A percentile compares a stretch with the other conserved stretches of the same genome.
phyloP scores from a whole-genome alignment of 2,797 vertebrate species.

The Bradypodion pumilum region DNA sequence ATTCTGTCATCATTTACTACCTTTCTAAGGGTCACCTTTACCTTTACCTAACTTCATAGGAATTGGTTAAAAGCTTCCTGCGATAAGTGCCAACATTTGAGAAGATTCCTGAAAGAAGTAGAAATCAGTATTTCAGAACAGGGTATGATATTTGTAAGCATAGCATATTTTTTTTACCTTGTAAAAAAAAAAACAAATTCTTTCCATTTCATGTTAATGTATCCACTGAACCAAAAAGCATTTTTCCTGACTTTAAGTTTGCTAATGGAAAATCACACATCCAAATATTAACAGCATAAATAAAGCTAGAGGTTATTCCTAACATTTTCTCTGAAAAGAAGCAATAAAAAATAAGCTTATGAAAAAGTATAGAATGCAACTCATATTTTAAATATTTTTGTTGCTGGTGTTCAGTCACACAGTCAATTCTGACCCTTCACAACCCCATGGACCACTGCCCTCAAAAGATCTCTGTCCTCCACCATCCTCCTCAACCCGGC shows the following conservation, averaged over 20 bases:
- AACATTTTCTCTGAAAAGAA: conserved; percentile 29
- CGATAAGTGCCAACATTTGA: not conserved
- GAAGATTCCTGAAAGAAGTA: not conserved
- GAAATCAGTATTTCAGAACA: not conserved
- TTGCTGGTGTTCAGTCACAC: no score
- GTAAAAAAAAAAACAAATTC: conserved; percentile 26
- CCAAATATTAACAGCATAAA: conserved; percentile 20
- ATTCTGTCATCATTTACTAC: not conserved
- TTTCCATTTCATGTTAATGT: conserved; percentile 11
- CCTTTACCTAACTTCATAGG: no score
- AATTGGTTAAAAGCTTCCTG: not conserved
- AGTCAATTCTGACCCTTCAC: no score
- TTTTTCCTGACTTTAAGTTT: conserved; percentile 37
- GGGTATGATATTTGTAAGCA: not conserved
- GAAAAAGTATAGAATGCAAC: conserved; percentile 20
- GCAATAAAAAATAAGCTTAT: conserved; percentile 40
- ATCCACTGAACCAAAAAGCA: conserved; percentile 5
- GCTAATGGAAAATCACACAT: conserved; percentile 16
- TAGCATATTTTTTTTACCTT: not conserved
- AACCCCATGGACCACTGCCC: no score
- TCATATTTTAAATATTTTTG: conserved; percentile 8
- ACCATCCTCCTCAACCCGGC: no score
- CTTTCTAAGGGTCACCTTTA: no score
- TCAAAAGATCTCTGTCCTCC: no score
- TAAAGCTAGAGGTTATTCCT: not conserved